Evolutionary conservation across 2,113 vertebrate genomes (phyloP).

Genomic region (Semicossyphus pulcher): DNA sequence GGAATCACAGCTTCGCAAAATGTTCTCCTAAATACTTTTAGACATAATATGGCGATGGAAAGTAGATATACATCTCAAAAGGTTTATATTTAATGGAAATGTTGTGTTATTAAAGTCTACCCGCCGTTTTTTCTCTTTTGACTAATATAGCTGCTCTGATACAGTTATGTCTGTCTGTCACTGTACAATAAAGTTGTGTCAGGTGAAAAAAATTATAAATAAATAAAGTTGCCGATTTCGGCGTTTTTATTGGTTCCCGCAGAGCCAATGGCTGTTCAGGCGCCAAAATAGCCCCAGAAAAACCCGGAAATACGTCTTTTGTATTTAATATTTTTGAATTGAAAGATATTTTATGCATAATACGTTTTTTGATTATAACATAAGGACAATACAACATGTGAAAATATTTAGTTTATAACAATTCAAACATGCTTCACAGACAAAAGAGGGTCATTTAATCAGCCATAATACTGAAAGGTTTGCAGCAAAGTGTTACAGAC

Average conservation of each 20-base stretch:
- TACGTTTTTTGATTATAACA: too few relatives aligned
- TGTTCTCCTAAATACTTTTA: neutral
- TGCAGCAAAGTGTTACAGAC: too few relatives aligned
- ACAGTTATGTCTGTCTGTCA: neutral
- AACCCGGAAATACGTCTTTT: neutral
- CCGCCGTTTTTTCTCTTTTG: too few relatives aligned
- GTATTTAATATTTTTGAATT: too few relatives aligned
- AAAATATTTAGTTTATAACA: too few relatives aligned
- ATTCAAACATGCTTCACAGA: too few relatives aligned
- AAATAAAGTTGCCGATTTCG: neutral
- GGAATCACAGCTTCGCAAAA: neutral
- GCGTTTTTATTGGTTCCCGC: slow-evolving; percentile 48
- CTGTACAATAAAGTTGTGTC: slow-evolving; percentile 49
- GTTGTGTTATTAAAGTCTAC: neutral
- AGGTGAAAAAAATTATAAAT: neutral
- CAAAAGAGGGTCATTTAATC: too few relatives aligned
- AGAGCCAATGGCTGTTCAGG: slow-evolving; percentile 52
- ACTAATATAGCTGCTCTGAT: neutral
- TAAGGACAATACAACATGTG: too few relatives aligned
- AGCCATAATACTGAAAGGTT: too few relatives aligned
- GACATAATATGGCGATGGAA: neutral
- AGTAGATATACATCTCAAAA: neutral
- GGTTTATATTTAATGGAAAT: too few relatives aligned
- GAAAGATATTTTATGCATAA: too few relatives aligned
- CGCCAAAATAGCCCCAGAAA: slow-evolving; percentile 41